Evolutionary conservation across 2,113 vertebrate genomes (phyloP), one percentile per base, ranked within the genome.

Genomic region (Malurus melanocephalus): DNA sequence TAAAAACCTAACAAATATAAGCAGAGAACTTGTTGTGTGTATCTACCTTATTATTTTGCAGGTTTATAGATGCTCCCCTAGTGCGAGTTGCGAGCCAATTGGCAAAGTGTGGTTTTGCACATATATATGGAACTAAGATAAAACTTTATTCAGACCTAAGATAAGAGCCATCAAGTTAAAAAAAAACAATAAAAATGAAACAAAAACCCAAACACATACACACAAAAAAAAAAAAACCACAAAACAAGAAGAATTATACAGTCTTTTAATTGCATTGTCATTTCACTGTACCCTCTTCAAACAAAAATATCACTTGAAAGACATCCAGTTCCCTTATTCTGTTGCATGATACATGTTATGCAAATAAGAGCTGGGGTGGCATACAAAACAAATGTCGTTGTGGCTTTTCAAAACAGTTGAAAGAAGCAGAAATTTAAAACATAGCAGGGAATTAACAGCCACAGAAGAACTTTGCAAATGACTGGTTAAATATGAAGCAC

Each of bases 251-350:
- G 59, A 83, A 49, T 86, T 80, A 93, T 28, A 88, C 46, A 85
- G 61, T 95, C 83, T 96, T 97, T 97, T 96, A 96, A 95, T 97
- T 96, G 94, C 87, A 95, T 96, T 96, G 94, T 88, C 87, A 74
- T 94, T 93, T 87, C 85, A 92, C 95, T 91, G 89, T 95, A 93
- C 80, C 85, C 43, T 73, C 87, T 94, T 94, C 95, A 91, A 94
- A 96, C 83, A 60, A 87, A 95, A 96, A 46, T 75, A 94, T n/a
- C 76, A 83, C 68, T 92, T 77, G 57, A 94, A 92, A 96, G 80
- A 92, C 78, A 90, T 45, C 48, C 79, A 79, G 68, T 94, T 95
- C 80, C 87, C 77, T 76, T 92, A 51, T 65, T 89, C 62, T 95
- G 71, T 88, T 85, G 55, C 33, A 80, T 40, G 80, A 72, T 75